Evolutionary conservation across 2,797 vertebrate species (phyloP).

Genomic region (Enteromius fasciolatus): DNA sequence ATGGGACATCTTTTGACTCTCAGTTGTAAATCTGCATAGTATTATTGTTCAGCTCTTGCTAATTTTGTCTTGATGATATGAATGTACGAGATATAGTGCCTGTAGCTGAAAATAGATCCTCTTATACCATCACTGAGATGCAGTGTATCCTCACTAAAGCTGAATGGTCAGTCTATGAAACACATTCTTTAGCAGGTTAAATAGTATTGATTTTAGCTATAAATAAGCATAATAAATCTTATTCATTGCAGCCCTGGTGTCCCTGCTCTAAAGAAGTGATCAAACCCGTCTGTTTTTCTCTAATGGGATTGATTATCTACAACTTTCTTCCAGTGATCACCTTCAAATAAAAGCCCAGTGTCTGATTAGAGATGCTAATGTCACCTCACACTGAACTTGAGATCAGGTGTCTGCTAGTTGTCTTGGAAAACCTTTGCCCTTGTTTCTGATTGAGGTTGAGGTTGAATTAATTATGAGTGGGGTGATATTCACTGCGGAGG

Average conservation of each 20-base stretch:
- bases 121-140: not conserved
- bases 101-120: not conserved
- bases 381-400: constrained; percentile 52
- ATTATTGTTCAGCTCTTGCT: not conserved
- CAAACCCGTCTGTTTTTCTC: constrained; percentile 62
- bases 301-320: constrained; percentile 70
- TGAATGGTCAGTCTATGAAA: constrained; percentile 51
- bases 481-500: constrained; percentile 3
- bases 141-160: constrained; percentile 11
- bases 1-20: not conserved
- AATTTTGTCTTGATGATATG: not conserved
- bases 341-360: constrained; percentile 51
- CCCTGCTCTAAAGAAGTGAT: constrained; percentile 69
- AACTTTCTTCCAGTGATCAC: constrained; percentile 62
- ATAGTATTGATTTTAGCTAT: constrained; percentile 66
- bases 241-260: constrained; percentile 65
- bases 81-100: not conserved
- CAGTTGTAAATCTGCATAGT: not conserved
- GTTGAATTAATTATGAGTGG: constrained; percentile 29
- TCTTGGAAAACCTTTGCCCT: constrained; percentile 39
- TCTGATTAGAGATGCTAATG: constrained; percentile 61
- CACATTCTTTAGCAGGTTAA: constrained; percentile 54
- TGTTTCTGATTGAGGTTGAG: constrained; percentile 34
- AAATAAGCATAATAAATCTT: constrained; percentile 73
- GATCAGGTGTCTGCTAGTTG: constrained; percentile 4